Base-by-base conservation (phyloP, 1,140 invertebrate genomes). In the Palaemon carinicauda region DNA sequence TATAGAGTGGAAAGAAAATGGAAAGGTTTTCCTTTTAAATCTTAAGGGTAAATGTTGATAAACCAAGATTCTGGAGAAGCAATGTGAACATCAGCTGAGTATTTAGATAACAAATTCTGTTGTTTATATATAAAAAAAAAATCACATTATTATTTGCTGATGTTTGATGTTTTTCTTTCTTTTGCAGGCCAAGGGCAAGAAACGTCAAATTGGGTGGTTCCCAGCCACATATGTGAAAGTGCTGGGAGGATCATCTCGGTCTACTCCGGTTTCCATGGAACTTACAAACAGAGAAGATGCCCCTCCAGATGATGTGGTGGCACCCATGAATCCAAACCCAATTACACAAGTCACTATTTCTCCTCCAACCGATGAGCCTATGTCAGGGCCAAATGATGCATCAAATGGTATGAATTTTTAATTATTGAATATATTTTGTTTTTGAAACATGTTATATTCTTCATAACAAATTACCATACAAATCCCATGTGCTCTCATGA, bases 191-290 rank as follows among this genome's bases (percentile, higher is more conserved):
- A 97, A 98, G 91, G 98, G 98, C n/a, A 95, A 97, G 89, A 97
- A 97, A 91, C 93, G 96, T 78, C 97, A 98, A 92, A 95, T 98
- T 80, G 98, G 98, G 5, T 99, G 98, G 98, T 99, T 99, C 91
- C 98, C 98, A 12, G 98, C 98, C 27, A 97, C 96, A 73, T 99
- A 99, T 91, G 98, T 99, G 0, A 99, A 98, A 93, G 94, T 96
- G 75, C 90, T 96, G 12, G 91, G 90, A 73, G 90, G 89, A 9
- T 89, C 89, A 21, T 87, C 89, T 15, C 89, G 89, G 19, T 87
- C 89, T 15, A 89, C 89, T 10, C 89, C 89, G n/a, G 89, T 89
- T 3, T 89, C 87, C 56, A 87, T 88, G 87, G 89, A 89, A 65
- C 54, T 88, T 4, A 89, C 82, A 17, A 84, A 84, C 69, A 65